Evolutionary conservation across 2,113 vertebrate species (phyloP).

Genomic region (Mionectes macconnelli): DNA sequence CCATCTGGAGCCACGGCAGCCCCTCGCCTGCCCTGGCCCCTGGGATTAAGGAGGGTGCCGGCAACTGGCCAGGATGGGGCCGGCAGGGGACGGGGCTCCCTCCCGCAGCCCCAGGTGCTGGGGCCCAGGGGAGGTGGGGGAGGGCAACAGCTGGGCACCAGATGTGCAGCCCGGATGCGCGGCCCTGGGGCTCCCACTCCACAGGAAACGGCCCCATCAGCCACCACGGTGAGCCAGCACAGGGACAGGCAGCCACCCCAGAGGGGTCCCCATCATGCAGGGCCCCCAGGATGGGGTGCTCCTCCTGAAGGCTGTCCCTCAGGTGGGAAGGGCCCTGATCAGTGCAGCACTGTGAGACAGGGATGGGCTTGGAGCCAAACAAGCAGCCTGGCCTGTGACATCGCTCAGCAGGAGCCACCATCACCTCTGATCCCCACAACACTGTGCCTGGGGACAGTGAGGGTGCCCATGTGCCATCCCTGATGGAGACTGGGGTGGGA

Average conservation of each 20-base stretch:
- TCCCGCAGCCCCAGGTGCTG: neutral
- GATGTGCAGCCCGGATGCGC: neutral
- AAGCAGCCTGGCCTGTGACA: neutral
- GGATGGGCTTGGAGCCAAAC: neutral
- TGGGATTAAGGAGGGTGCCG: neutral
- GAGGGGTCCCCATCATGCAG: neutral
- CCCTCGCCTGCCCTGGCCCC: neutral
- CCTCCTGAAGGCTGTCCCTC: fast-evolving
- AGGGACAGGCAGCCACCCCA: fast-evolving
- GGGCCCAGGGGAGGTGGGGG: neutral
- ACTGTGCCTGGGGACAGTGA: fast-evolving
- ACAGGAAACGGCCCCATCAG: constrained; percentile 1
- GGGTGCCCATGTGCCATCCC: fast-evolving
- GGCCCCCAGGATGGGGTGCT: neutral
- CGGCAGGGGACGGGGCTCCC: neutral
- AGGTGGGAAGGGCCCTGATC: neutral
- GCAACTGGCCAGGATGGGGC: neutral
- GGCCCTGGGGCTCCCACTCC: neutral
- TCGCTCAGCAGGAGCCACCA: neutral
- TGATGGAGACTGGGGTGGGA: fast-evolving
- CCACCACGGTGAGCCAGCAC: fast-evolving
- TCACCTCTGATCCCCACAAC: neutral
- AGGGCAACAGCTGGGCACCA: constrained; percentile 32
- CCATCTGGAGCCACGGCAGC: constrained; percentile 45
- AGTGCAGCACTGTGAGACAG: neutral